Evolutionary conservation across 1,140 invertebrate genomes (phyloP).

Genomic region (Bombus breviceps): DNA sequence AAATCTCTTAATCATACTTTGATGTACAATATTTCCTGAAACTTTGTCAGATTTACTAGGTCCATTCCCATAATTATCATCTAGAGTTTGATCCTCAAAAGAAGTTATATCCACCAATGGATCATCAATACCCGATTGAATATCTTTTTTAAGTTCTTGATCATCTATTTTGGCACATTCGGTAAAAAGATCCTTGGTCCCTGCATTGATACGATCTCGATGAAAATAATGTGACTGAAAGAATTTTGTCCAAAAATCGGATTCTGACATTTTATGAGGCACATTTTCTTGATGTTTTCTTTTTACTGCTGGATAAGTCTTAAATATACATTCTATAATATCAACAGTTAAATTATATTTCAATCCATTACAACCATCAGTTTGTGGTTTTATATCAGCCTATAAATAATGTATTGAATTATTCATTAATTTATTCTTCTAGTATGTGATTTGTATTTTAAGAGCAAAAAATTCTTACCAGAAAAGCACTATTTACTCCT

Average conservation of each 20-base stretch:
- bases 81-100: slow-evolving; percentile 89
- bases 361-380: slow-evolving; percentile 97
- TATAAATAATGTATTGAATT: slow-evolving; percentile 73
- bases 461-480: slow-evolving; percentile 70
- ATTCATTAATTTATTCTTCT: not conserved
- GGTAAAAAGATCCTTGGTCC: slow-evolving; percentile 96
- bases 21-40: slow-evolving; percentile 90
- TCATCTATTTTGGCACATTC: slow-evolving; percentile 99
- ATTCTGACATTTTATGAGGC: slow-evolving; percentile 96
- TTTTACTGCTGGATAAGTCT: slow-evolving; percentile 99
- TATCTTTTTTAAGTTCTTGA: slow-evolving; percentile 91
- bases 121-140: slow-evolving; percentile 90
- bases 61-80: slow-evolving; percentile 87
- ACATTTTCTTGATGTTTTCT: slow-evolving; percentile 98
- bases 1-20: slow-evolving; percentile 97
- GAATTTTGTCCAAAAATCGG: slow-evolving; percentile 99
- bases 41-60: slow-evolving; percentile 84
- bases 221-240: slow-evolving; percentile 99
- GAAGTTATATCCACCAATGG: slow-evolving; percentile 91
- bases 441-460: not conserved
- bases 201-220: slow-evolving; percentile 94
- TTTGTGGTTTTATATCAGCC: slow-evolving; percentile 98
- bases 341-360: slow-evolving; percentile 99
- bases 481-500: slow-evolving; percentile 85
- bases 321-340: slow-evolving; percentile 99